Evolutionary conservation across 2,113 vertebrate genomes (phyloP).

Genomic region (Cettia cetti): DNA sequence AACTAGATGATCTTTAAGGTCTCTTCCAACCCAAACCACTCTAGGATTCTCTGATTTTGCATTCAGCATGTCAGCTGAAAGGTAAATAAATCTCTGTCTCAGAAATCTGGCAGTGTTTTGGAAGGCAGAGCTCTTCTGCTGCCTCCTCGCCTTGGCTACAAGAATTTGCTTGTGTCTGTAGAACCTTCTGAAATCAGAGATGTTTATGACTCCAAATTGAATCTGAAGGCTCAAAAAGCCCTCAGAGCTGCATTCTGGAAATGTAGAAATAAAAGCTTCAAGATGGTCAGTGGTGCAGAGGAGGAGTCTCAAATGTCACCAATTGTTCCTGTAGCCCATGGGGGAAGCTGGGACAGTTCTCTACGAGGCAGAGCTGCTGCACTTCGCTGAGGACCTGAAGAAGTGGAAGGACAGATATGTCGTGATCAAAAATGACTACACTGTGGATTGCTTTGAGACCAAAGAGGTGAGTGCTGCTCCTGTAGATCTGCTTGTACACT

Average conservation of each 20-base stretch:
- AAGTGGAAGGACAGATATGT: conserved; percentile 89
- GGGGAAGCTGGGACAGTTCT: conserved; percentile 67
- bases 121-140: neutral
- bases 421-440: conserved; percentile 83
- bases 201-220: neutral
- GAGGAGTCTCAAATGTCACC: neutral
- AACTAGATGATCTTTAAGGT: neutral
- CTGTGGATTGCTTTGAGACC: conserved; percentile 85
- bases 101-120: neutral
- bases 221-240: neutral
- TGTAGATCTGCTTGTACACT: fast-evolving
- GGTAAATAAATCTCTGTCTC: neutral
- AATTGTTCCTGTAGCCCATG: conserved; percentile 62
- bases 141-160: neutral
- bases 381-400: conserved; percentile 80
- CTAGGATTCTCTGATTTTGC: neutral
- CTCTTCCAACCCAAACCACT: neutral
- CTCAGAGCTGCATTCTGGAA: neutral
- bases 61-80: neutral
- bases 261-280: neutral
- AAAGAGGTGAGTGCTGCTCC: conserved; percentile 77
- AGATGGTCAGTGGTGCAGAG: neutral
- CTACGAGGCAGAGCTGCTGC: conserved; percentile 78
- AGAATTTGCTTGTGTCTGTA: neutral
- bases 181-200: neutral